These are phyloP conservation scores for Amblyteles armatorius DNA, from an alignment of 2,888 invertebrate species.

Conservation along the genomic window DNA sequence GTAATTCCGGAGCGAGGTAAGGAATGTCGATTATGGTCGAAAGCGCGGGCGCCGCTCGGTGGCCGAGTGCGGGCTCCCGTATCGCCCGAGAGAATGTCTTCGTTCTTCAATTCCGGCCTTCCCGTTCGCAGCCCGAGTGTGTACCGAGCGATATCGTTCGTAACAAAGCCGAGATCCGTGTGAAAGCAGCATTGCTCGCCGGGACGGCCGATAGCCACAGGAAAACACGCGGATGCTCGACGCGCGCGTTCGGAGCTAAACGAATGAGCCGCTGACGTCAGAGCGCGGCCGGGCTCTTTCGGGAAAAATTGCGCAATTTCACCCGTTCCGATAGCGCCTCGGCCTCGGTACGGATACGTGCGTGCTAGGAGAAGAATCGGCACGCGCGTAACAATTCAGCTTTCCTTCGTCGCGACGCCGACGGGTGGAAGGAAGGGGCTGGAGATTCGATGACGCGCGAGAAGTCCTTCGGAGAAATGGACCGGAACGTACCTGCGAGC, in stretches of 20 bases:
- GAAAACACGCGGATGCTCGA: slow-evolving; percentile 43
- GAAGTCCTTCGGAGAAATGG: slow-evolving; percentile 37
- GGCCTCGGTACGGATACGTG: not conserved
- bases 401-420: slow-evolving; percentile 35
- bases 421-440: slow-evolving; percentile 56
- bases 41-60: slow-evolving; percentile 20
- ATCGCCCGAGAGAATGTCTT: slow-evolving; percentile 27
- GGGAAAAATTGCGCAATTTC: slow-evolving; percentile 84
- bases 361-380: slow-evolving; percentile 60
- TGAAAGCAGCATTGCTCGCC: slow-evolving; percentile 79
- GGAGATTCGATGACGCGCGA: slow-evolving; percentile 62
- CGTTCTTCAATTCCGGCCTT: slow-evolving; percentile 41
- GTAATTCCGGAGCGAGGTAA: not conserved
- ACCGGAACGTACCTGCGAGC: slow-evolving; percentile 59
- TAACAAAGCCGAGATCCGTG: slow-evolving; percentile 82
- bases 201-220: slow-evolving; percentile 5
- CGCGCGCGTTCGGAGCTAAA: slow-evolving; percentile 34
- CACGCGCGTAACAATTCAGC: slow-evolving; percentile 63
- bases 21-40: slow-evolving; percentile 30
- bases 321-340: slow-evolving; percentile 72
- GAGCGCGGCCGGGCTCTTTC: slow-evolving; percentile 71
- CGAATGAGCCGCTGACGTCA: slow-evolving; percentile 83
- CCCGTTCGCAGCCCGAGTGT: not conserved
- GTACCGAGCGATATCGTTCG: slow-evolving; percentile 44
- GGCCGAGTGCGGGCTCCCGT: not conserved